Evolutionary conservation across 2,113 vertebrate species (phyloP).

Genomic region (Gobiocypris rarus): DNA sequence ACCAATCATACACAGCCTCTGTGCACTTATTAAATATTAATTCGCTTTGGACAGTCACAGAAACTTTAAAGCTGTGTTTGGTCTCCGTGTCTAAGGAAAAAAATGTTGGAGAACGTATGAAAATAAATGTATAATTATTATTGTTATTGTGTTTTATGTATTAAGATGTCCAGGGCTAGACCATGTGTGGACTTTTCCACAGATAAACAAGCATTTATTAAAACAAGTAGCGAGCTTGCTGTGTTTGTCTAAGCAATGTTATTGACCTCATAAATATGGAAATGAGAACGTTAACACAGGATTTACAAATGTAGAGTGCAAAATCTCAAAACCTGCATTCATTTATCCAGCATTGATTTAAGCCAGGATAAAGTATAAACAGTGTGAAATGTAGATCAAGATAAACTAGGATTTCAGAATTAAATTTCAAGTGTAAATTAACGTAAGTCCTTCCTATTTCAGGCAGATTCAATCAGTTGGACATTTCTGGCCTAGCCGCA

Average conservation of each 20-base stretch:
- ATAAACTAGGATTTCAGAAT: background rate
- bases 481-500: background rate
- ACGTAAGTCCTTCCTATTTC: background rate
- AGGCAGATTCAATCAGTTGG: background rate
- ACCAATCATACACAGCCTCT: constrained; percentile 2
- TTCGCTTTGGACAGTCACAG: background rate
- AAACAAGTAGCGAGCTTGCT: background rate
- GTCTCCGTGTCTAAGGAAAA: background rate
- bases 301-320: constrained; percentile 4
- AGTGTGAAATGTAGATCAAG: background rate
- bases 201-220: background rate
- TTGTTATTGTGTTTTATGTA: too few relatives aligned
- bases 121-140: too few relatives aligned
- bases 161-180: background rate
- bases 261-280: constrained; percentile 17
- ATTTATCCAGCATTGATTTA: background rate
- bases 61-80: background rate
- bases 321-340: background rate
- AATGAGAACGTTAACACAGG: background rate
- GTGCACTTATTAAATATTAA: constrained; percentile 21
- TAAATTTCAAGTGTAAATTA: background rate
- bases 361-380: background rate
- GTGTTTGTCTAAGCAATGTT: constrained; percentile 19
- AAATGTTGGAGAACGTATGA: too few relatives aligned
- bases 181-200: background rate